Evolutionary conservation across 2,888 invertebrate genomes (phyloP), one percentile per base, ranked within the genome.

Genomic region (Stenodema calcarata): DNA sequence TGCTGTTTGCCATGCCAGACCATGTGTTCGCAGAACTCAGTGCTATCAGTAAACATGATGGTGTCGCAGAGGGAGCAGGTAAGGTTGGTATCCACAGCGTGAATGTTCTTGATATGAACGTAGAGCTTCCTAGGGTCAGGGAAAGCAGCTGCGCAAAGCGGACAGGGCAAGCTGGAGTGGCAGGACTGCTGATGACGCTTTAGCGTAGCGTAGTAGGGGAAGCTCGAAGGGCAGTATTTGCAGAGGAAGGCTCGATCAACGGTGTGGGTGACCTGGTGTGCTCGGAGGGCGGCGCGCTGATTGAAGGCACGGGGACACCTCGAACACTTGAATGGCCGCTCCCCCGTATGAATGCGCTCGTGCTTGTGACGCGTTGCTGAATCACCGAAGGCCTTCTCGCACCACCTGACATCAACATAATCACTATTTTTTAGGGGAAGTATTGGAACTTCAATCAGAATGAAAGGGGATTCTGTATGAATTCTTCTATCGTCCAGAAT

Each of bases 281-380:
- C 89, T 47, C 89, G 62, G 3, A 89, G 86, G 12, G 89, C 89
- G 41, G 89, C 89, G 30, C 89, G 50, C 62, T 89, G 89, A 82
- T 89, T 89, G 90, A 93, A 89, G 41, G 89, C 89, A 30, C 91
- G 91, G 14, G 90, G 88, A 88, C 92, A 92, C n/a, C 90, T 87
- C n/a, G 89, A 89, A 88, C 92, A 92, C 86, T 90, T 90, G 88
- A 90, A 91, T 47, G 91, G 91, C 41, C 90, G 90, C 75, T 91
- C 91, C 0, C 90, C 90, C 11, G 90, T 90, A 88, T 92, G 92
- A n/a, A 89, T 89, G 11, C 89, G 62, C 62, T 89, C 89, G 42
- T 89, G 89, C 70, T 89, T 89, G 73, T 89, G 89, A 14, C 89
- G 82, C 0, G 89, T 89, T 6, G 88, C 89, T 7, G 89, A 89